Evolutionary conservation across 2,888 invertebrate genomes (phyloP), one percentile per base, ranked within the genome.

Genomic region (Himalopsyche kuldschensis): DNA sequence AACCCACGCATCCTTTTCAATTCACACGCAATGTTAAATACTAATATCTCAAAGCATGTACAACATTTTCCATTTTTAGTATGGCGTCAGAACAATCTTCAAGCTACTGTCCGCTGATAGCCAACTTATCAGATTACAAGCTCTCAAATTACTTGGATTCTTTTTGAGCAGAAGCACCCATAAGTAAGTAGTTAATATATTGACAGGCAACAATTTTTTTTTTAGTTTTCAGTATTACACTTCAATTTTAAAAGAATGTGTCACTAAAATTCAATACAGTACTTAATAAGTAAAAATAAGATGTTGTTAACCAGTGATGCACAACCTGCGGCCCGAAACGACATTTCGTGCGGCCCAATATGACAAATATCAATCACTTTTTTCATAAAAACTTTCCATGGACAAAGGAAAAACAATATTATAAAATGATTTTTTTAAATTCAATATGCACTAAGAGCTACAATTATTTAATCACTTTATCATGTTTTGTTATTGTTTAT

Each of bases 101-200:
- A 99, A 99, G 90, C 92, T 99, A 83, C 92, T 99, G 85, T 96
- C 98, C 15, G 98, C 99, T 4, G 97, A 98, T 89, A 98, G 97
- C 91, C 99, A 99, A 91, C 92, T 98, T 87, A 98, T 99, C 88
- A 93, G 99, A 87, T 93, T 99, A 85, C 98, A 99, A 90, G 97
- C 99, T 4, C 92, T 99, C 76, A 99, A 99, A 90, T 93, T 99
- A 75, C 93, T 99, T 75, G 99, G 99, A 84, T 99, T 98, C 91
- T 99, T 99, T 92, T 93, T 99, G 41, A 98, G 98, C 89, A 94
- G 99, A 87, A 99, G 99, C 90, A 99, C 99, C 87, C 97, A 98
- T 91, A 99, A 99, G 98, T 98, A 92, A 91, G 93, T 91, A 0
- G 76, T 35, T 20, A 69, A 69, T 20, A 10, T 20, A 3, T 69